Conservation (phyloP, 2,888 invertebrate species). For the Dione vanillae region DNA sequence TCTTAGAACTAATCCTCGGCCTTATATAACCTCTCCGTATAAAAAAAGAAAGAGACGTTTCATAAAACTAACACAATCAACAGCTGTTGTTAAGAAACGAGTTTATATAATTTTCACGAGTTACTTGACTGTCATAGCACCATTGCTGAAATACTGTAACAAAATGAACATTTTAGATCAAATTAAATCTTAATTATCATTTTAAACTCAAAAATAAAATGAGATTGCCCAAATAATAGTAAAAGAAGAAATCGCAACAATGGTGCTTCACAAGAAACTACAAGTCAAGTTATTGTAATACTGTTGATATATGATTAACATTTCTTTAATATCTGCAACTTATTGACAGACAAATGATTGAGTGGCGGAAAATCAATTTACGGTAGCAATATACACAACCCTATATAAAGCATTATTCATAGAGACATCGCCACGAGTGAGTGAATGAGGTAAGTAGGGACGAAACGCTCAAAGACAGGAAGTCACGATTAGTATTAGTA, state of each 20-base stretch:
- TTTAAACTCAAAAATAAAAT: background rate
- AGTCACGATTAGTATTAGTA: conserved; percentile 11
- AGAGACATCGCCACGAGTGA: background rate
- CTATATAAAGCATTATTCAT: conserved; percentile 1
- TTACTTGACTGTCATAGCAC: background rate
- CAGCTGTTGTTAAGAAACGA: background rate
- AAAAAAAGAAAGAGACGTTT: conserved; percentile 23
- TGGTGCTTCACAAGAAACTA: conserved; percentile 10
- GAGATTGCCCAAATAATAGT: background rate
- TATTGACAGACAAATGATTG: background rate
- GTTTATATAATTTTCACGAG: background rate
- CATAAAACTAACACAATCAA: conserved; percentile 24
- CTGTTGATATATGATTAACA: background rate
- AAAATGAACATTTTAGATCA: background rate
- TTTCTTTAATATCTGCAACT: background rate
- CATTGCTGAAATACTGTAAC: conserved; percentile 13
- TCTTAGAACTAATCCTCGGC: conserved; percentile 49
- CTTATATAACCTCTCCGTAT: conserved; percentile 33
- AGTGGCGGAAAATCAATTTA: background rate
- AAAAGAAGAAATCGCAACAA: conserved; percentile 11
- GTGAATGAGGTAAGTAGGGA: conserved; percentile 3
- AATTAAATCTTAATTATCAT: background rate
- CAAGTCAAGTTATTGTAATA: conserved; percentile 10
- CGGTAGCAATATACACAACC: conserved; percentile 9
- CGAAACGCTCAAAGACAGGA: background rate